phyloP scores from a whole-genome alignment of 2,113 vertebrate species.

The Archilochus colubris region DNA sequence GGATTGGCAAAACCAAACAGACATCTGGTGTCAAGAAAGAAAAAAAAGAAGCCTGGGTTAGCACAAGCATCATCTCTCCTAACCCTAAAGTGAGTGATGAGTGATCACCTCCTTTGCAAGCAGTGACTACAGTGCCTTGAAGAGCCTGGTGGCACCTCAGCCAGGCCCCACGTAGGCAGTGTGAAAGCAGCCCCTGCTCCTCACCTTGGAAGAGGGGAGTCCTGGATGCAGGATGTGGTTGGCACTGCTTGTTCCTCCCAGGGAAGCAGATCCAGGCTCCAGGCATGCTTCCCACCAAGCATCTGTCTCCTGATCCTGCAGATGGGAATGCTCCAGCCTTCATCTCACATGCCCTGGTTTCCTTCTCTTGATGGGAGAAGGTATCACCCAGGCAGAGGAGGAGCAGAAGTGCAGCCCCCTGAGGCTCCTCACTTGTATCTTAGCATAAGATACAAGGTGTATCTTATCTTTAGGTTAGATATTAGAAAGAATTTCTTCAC shows the following conservation, averaged over 20 bases:
- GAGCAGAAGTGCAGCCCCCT: not conserved
- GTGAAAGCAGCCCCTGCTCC: constrained; percentile 25
- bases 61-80: constrained; percentile 4
- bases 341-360: not conserved
- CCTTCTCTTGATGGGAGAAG: not conserved
- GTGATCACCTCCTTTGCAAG: not conserved
- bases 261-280: not conserved
- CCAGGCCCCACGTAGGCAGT: not conserved
- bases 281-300: constrained; percentile 14
- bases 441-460: too few relatives aligned
- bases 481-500: too few relatives aligned
- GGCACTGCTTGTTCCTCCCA: not conserved
- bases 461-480: too few relatives aligned
- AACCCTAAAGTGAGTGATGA: not conserved
- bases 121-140: not conserved
- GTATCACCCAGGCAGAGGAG: not conserved
- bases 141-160: not conserved
- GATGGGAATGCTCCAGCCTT: not conserved
- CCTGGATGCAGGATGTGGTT: not conserved
- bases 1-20: not conserved
- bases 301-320: not conserved
- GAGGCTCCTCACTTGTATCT: not conserved
- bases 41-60: not conserved
- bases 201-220: not conserved
- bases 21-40: not conserved